Evolutionary conservation across 1,140 invertebrate species (phyloP), one percentile per base, ranked within the genome.

Genomic region (Drosophila parabipectinata): DNA sequence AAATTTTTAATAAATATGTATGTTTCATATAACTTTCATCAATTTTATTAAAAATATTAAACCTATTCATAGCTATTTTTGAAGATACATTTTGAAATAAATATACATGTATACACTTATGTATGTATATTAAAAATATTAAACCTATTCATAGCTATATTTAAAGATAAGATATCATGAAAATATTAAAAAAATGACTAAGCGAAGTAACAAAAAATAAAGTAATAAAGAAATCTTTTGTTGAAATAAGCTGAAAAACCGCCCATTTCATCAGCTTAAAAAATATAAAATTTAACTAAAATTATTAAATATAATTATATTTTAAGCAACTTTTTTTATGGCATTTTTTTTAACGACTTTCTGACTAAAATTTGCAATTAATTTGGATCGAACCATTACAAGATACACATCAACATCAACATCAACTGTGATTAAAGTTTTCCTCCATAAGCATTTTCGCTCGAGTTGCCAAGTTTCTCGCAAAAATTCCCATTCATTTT

Each of bases 401-500:
- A 30, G 24, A 51, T 14, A 51, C 48, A 21, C 26, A 28, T 52
- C 50, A 21, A 21, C 26, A 28, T 52, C 50, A 21, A 21, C 21
- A 2, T 21, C 21, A 18, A 28, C 50, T 59, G 51, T 51, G 44
- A 59, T 59, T 59, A 47, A 59, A 47, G 28, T 34, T 64, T 62
- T 37, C 34, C 21, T 37, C 34, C 21, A 44, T 18, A 45, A 30
- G 28, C 41, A 62, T 64, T 62, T 62, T 59, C 18, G 39, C 34
- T 14, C 39, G 21, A 58, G 28, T 63, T 63, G 44, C 37, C 30
- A 18, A 45, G 24, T 7, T 63, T 66, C 62, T 47, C 28, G 28
- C 15, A 5, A 63, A 63, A 24, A 66, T 51, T 63, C 37, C 21
- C 41, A 50, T 62, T 63, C 45, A 41, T 37, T 51, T 48, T 14